These are phyloP conservation scores for Nerophis lumbriciformis DNA, from an alignment of 2,113 vertebrate species.

Conservation along the genomic window DNA sequence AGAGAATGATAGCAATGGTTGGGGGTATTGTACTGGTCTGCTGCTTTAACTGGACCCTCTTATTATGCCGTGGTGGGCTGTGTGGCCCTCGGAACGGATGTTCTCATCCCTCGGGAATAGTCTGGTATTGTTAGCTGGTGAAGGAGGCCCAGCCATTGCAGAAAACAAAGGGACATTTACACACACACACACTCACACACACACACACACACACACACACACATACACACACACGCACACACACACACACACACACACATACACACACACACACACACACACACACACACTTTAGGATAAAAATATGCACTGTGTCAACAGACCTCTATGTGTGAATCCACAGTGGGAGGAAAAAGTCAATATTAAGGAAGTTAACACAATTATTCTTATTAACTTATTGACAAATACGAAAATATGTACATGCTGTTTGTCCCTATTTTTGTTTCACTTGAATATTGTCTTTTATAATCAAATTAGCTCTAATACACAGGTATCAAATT, in stretches of 20 bases:
- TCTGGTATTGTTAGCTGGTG: constrained; percentile 64
- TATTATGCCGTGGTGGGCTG: constrained; percentile 50
- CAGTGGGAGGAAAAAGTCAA: constrained; percentile 11
- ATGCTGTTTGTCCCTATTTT: too few relatives aligned
- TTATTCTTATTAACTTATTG: neutral
- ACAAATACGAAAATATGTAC: neutral
- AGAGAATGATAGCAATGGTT: neutral
- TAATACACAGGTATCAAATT: too few relatives aligned
- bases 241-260: constrained; percentile 21
- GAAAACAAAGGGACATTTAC: constrained; percentile 51
- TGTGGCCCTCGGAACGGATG: constrained; percentile 64
- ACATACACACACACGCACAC: neutral
- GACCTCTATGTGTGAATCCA: constrained; percentile 11
- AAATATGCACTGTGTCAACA: constrained; percentile 61
- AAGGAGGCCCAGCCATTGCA: constrained; percentile 56
- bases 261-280: constrained; percentile 11
- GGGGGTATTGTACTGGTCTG: constrained; percentile 19
- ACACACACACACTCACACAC: constrained; percentile 23
- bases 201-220: constrained; percentile 8
- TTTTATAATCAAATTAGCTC: too few relatives aligned
- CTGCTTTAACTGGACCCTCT: constrained; percentile 39
- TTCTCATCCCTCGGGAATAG: constrained; percentile 70
- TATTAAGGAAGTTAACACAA: neutral
- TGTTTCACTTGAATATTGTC: too few relatives aligned
- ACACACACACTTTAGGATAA: constrained; percentile 25